Evolutionary conservation across 1,140 invertebrate genomes (phyloP).

Genomic region (Antheraea pernyi): DNA sequence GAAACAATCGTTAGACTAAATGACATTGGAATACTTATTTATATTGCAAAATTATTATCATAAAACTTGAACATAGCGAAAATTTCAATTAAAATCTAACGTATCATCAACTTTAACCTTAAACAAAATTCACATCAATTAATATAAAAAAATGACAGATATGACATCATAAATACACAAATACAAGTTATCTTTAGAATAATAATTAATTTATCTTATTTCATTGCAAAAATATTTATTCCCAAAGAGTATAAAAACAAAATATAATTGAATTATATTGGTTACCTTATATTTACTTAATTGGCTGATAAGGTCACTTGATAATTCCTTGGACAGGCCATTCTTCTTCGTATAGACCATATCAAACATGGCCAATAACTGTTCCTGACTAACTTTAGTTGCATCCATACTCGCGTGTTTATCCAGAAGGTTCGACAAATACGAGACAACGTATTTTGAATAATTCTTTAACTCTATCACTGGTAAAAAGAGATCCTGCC

Average conservation of each 20-base stretch:
- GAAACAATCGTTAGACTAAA: background rate
- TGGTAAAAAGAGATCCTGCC: constrained; percentile 90
- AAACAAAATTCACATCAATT: too few relatives aligned
- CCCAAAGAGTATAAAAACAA: too few relatives aligned
- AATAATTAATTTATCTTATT: too few relatives aligned
- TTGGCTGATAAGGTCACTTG: constrained; percentile 72
- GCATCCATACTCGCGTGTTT: constrained; percentile 81
- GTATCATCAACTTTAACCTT: background rate
- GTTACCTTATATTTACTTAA: constrained; percentile 74
- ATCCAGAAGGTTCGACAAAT: constrained; percentile 84
- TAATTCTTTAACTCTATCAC: constrained; percentile 87
- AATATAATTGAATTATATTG: background rate
- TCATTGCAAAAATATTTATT: too few relatives aligned
- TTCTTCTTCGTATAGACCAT: constrained; percentile 58
- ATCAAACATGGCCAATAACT: constrained; percentile 64
- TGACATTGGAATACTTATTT: background rate
- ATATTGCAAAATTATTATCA: background rate
- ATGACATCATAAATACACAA: too few relatives aligned
- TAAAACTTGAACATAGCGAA: background rate
- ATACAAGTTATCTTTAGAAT: too few relatives aligned
- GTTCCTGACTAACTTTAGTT: constrained; percentile 85
- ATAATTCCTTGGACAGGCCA: constrained; percentile 57
- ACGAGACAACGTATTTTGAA: constrained; percentile 84
- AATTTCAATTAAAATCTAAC: background rate
- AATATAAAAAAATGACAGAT: too few relatives aligned